phyloP scores from a whole-genome alignment of 2,113 vertebrate genomes.

The Rhipidura dahli region DNA sequence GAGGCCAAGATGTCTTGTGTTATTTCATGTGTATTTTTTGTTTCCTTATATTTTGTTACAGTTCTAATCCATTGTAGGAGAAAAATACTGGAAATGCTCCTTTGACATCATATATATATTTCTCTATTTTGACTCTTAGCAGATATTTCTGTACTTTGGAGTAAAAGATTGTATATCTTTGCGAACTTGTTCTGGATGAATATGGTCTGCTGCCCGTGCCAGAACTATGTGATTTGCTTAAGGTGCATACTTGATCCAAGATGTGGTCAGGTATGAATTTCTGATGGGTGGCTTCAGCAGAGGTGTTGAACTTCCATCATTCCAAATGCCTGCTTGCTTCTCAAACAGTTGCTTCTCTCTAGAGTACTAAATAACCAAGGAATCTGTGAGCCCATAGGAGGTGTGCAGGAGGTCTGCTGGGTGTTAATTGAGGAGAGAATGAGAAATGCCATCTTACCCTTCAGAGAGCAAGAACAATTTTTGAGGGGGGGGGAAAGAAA shows the following conservation, averaged over 20 bases:
- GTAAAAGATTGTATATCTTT: constrained; percentile 33
- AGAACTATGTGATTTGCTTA: not conserved
- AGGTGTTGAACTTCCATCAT: not conserved
- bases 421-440: not conserved
- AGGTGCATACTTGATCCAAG: constrained; percentile 5
- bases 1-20: not conserved
- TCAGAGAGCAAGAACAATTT: constrained; percentile 11
- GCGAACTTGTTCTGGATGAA: constrained; percentile 25
- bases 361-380: not conserved
- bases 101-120: not conserved
- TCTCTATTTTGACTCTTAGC: not conserved
- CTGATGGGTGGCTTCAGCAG: not conserved
- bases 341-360: not conserved
- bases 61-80: not conserved
- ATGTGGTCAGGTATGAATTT: constrained; percentile 1
- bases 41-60: not conserved
- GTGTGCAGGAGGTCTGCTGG: not conserved
- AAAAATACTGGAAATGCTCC: not conserved
- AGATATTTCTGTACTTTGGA: not conserved
- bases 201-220: not conserved
- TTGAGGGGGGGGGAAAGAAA: not conserved
- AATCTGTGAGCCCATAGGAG: not conserved
- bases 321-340: not conserved
- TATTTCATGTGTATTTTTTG: not conserved
- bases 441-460: not conserved